Evolutionary conservation across 2,888 invertebrate genomes (phyloP), one percentile per base, ranked within the genome.

Genomic region (Neoascia interrupta): DNA sequence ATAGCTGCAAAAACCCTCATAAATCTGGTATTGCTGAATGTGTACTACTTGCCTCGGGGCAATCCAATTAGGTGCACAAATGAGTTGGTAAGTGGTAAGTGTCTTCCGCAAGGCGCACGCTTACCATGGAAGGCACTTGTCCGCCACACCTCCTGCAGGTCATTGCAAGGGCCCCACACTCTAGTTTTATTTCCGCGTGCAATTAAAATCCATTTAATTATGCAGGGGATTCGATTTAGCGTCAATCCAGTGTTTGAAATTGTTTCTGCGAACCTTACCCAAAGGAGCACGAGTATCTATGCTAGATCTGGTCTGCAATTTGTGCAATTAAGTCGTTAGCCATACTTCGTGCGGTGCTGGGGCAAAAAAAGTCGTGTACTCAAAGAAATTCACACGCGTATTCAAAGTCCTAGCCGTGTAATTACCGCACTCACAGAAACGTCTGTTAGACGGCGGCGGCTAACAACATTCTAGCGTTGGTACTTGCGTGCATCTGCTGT

Each of bases 271-370:
- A 36, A 41, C 2, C 21, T 16, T n/a, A n/a, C n/a, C n/a, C n/a
- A n/a, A n/a, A n/a, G n/a, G n/a, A n/a, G n/a, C n/a, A n/a, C n/a
- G n/a, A n/a, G n/a, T n/a, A n/a, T n/a, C n/a, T n/a, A n/a, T n/a
- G 19, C 13, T 37, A 39, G 69, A 58, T 64, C 69, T 58, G 39
- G 21, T 11, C 15, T 21, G 53, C 58, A 64, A 76, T 76, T 70
- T 64, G 45, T 53, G 75, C 63, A 76, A 76, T 76, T 76, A 69
- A 70, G 75, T 76, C 76, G 76, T 70, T 70, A 76, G 56, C 15
- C 21, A 23, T 28, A 54, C 23, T 41, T 31, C 18, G 11, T 18
- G 47, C n/a, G n/a, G 15, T n/a, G n/a, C n/a, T n/a, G 18, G 45
- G n/a, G n/a, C n/a, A n/a, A 11, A 28, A 36, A 53, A 28, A 45